A percentile compares a stretch with the other conserved stretches of the same genome.
Evolutionary conservation across 2,888 invertebrate species (phyloP).

Genomic region (Lepidonotus clava): DNA sequence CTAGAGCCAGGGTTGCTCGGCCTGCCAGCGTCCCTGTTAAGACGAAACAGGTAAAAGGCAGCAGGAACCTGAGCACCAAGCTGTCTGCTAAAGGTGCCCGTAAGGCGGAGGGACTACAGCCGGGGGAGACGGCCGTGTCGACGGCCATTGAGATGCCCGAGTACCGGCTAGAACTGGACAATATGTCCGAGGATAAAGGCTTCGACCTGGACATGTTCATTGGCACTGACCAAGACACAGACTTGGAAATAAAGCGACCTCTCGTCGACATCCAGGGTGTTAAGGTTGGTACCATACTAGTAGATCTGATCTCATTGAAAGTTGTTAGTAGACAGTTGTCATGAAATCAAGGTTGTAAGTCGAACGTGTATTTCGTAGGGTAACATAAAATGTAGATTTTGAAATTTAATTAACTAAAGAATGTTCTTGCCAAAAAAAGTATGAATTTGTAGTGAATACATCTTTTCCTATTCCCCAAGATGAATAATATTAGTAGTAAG

Average conservation of each 20-base stretch:
- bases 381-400: too few species aligned
- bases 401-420: too few species aligned
- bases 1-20: too few species aligned
- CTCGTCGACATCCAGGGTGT: not conserved
- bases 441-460: too few species aligned
- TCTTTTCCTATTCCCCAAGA: too few species aligned
- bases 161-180: not conserved
- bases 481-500: too few species aligned
- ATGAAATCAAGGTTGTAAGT: too few species aligned
- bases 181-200: not conserved
- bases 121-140: not conserved
- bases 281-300: slow-evolving; percentile 16
- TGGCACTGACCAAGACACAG: not conserved
- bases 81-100: not conserved
- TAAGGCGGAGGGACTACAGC: too few species aligned
- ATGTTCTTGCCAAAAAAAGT: too few species aligned
- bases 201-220: not conserved
- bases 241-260: not conserved
- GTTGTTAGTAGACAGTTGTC: too few species aligned
- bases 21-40: not conserved
- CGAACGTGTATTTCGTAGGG: too few species aligned
- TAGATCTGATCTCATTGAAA: too few species aligned
- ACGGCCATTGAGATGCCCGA: not conserved
- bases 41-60: not conserved
- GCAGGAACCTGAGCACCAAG: not conserved